Evolutionary conservation across 37 sponge, comb jelly and placozoan species (phyloP).

Genomic region (Haliclona indistincta): DNA sequence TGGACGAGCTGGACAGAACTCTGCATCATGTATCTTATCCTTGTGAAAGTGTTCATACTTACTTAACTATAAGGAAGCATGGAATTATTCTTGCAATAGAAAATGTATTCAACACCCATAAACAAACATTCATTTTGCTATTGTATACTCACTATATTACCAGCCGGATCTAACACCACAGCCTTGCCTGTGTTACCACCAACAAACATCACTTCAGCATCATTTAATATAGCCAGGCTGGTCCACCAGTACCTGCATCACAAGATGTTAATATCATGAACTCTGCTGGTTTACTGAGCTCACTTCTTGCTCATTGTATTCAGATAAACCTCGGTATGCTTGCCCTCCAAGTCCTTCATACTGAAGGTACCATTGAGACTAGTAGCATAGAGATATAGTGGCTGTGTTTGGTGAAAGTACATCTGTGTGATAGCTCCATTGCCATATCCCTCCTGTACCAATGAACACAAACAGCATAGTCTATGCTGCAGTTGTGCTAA

Average conservation of each 20-base stretch:
- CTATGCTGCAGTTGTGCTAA: not conserved
- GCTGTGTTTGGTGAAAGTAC: constrained; percentile 44
- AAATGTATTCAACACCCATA: not conserved
- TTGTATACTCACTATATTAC: not conserved
- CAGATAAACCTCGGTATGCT: constrained; percentile 36
- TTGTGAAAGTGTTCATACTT: constrained; percentile 44
- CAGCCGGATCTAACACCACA: constrained; percentile 23
- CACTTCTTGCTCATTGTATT: constrained; percentile 39
- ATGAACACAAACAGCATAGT: too few species aligned
- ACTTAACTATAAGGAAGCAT: not conserved
- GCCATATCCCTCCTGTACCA: constrained; percentile 34
- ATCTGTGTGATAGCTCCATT: constrained; percentile 62
- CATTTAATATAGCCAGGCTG: constrained; percentile 8
- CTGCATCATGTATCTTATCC: constrained; percentile 57
- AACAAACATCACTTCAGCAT: constrained; percentile 29
- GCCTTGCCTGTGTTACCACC: constrained; percentile 47
- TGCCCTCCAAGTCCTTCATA: constrained; percentile 47
- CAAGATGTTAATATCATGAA: not conserved
- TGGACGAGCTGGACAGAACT: constrained; percentile 44
- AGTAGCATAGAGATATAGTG: constrained; percentile 46
- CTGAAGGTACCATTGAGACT: constrained; percentile 54
- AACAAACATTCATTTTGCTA: not conserved
- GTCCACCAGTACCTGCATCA: constrained; percentile 33
- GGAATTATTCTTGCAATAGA: not conserved
- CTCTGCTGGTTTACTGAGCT: not conserved